Conservation (phyloP, 2,113 vertebrate species). For the Willisornis vidua region DNA sequence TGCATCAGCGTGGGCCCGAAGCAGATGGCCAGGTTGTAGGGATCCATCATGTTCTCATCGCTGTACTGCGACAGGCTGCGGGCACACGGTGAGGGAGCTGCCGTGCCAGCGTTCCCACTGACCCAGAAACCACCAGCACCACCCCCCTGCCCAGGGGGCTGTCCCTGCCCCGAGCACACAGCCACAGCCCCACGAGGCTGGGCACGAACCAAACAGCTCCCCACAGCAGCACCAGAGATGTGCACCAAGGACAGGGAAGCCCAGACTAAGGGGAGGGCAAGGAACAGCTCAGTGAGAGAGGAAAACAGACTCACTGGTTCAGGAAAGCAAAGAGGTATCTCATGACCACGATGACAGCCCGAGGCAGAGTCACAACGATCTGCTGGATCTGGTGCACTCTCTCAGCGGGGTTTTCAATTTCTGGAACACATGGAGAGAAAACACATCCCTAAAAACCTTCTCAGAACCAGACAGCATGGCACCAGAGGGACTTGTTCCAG, state of each 20-base stretch:
- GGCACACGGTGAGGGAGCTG: neutral
- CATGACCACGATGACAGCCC: constrained; percentile 94
- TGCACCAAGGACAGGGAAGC: neutral
- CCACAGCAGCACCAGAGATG: neutral
- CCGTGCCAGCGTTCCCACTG: accelerated
- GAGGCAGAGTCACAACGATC: constrained; percentile 88
- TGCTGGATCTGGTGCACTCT: constrained; percentile 95
- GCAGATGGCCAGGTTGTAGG: constrained; percentile 98
- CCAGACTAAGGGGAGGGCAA: neutral
- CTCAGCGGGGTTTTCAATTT: constrained; percentile 87
- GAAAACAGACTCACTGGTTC: constrained; percentile 89
- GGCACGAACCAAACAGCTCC: neutral
- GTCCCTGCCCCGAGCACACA: accelerated
- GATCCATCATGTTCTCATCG: constrained; percentile 99
- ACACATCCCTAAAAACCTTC: neutral
- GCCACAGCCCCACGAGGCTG: neutral
- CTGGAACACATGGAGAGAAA: constrained; percentile 75
- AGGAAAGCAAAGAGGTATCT: constrained; percentile 98
- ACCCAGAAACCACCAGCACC: neutral
- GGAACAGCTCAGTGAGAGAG: neutral
- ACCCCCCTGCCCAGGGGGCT: accelerated
- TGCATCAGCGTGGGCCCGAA: constrained; percentile 98
- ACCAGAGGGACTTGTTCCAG: neutral
- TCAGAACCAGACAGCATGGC: neutral
- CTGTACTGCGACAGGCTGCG: constrained; percentile 95